Percentiles rank a stretch among this genome's conserved stretches.
These are phyloP conservation scores for Amaurobius ferox DNA, from an alignment of 2,888 invertebrate species.

Conservation along the genomic window DNA sequence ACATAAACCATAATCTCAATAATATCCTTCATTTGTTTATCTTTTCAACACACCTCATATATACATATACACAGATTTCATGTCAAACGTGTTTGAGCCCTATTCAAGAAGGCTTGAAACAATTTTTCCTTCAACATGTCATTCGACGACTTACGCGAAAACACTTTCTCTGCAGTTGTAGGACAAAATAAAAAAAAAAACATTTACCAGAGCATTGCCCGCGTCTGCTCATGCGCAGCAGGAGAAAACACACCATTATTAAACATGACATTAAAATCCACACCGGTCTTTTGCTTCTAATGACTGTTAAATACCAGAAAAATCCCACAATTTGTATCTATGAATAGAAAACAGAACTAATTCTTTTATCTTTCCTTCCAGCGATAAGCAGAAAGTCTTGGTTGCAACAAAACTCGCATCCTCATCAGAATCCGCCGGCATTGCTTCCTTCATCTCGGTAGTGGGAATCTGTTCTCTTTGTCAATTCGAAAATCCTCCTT, in stretches of 20 bases:
- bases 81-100: too few relatives aligned
- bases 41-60: too few relatives aligned
- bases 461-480: background rate
- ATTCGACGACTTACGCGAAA: background rate
- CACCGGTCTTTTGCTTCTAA: too few relatives aligned
- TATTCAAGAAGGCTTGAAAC: too few relatives aligned
- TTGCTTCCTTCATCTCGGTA: too few relatives aligned
- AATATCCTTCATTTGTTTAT: too few relatives aligned
- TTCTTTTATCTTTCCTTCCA: background rate
- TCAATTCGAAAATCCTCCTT: background rate
- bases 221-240: background rate
- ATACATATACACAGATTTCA: too few relatives aligned
- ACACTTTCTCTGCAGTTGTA: too few relatives aligned
- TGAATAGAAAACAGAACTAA: constrained; percentile 26
- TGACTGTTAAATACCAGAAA: constrained; percentile 4
- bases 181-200: background rate
- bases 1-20: too few relatives aligned
- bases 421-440: background rate
- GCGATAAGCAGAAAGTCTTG: background rate
- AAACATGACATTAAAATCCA: too few relatives aligned
- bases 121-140: too few relatives aligned
- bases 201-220: background rate
- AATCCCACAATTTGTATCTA: constrained; percentile 18
- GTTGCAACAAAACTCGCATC: background rate
- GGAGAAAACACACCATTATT: constrained; percentile 1